phyloP scores from a whole-genome alignment of 2,797 vertebrate genomes.

The Vespertilio murinus region DNA sequence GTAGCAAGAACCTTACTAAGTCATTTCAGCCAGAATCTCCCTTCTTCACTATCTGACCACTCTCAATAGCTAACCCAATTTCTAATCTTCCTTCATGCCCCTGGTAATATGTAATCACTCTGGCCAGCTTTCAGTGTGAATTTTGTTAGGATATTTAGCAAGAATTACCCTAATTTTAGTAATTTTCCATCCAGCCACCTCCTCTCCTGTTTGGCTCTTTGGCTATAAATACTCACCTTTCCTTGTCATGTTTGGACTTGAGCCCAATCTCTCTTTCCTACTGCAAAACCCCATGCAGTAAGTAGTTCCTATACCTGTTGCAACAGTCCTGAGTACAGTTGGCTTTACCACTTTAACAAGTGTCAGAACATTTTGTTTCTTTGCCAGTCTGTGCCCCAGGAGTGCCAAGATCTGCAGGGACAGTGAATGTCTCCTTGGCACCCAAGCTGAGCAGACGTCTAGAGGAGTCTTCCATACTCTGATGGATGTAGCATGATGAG shows the following conservation, averaged over 20 bases:
- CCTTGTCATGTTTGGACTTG: neutral
- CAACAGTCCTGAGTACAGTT: neutral
- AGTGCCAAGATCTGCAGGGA: neutral
- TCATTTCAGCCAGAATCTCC: neutral
- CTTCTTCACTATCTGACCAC: neutral
- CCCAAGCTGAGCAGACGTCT: neutral
- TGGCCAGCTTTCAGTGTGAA: neutral
- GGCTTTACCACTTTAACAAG: neutral
- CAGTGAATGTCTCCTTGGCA: neutral
- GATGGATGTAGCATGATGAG: neutral
- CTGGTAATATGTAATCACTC: neutral
- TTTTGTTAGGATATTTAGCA: neutral
- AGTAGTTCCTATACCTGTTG: neutral
- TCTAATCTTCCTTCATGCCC: neutral
- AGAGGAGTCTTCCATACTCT: neutral
- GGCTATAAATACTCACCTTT: neutral
- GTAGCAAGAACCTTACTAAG: neutral
- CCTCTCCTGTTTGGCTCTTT: neutral
- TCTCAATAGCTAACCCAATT: neutral
- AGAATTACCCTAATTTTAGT: neutral
- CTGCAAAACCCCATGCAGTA: neutral
- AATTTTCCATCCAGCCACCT: neutral
- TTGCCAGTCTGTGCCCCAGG: neutral
- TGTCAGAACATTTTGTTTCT: neutral
- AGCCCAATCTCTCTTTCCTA: neutral